Evolutionary conservation across 2,888 invertebrate species (phyloP), one percentile per base, ranked within the genome.

Genomic region (Meteorus cinctellus): DNA sequence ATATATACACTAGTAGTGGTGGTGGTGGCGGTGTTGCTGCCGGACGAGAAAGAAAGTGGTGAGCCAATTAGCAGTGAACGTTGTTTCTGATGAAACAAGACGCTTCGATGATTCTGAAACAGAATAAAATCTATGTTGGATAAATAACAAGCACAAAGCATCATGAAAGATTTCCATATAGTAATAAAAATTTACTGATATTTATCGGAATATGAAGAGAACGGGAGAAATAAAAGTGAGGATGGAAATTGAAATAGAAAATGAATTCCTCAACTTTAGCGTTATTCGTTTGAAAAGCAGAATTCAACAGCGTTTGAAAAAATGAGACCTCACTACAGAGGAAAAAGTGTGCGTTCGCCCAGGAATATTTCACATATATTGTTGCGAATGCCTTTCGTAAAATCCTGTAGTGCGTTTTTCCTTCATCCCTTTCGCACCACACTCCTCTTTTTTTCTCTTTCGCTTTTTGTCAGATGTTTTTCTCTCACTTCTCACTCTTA

Each of bases 1-100:
- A 48, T 48, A 48, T 19, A 55, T 8, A 55, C 41, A 2, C 8
- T 1, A 24, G 24, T 24, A 24, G 24, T 24, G 24, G n/a, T 19
- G 24, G n/a, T 19, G 8, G 55, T 48, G n/a, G 8, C 10, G 10
- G 8, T 55, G 55, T 2, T 19, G 19, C 19, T 55, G 10, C 55
- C 36, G 48, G 8, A 27, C 48, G 60, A 65, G 55, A 71, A 67
- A 72, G 45, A 68, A 65, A 51, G 27, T 59, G 29, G 41, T 51
- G 48, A 71, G 67, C 74, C 69, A 77, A 75, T 70, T 69, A 73
- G 69, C 70, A 70, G 59, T 72, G 59, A 70, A 62, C 55, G 66
- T 68, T 72, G 55, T 19, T 19, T 24, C 19, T 55, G 55, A 65
- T 71, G 65, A 60, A 78, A 73, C 73, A 65, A 74, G 63, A 62